Base-by-base conservation (phyloP, 2,888 invertebrate genomes). In the Pachycephus smyrnensis region DNA sequence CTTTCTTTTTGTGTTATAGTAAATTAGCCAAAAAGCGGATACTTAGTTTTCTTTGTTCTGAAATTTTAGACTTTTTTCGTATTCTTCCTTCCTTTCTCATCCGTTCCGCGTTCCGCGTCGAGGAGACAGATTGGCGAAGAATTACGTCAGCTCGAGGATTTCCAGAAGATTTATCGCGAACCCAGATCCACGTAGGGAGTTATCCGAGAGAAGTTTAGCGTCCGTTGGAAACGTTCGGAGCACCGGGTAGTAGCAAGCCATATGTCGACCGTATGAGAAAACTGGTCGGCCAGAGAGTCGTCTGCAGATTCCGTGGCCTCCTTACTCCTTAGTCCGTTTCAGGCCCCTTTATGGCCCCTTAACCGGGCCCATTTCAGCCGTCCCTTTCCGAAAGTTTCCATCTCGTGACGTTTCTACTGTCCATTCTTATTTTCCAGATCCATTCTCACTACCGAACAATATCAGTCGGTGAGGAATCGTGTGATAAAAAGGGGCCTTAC, bases 221-320 rank as follows among this genome's bases (percentile, higher is more conserved):
- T 9, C 23, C 9, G 55, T 55, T 55, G 55, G 9, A 55, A 55
- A 55, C 55, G 55, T 55, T 55, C 23, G 55, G 55, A 23, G 23
- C 55, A 55, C 55, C 55, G 55, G 55, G 55, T 55, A 55, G 55
- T 23, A 55, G 36, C 74, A 30, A 84, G 83, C 88, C 88, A 88
- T 87, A 87, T 88, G 88, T 85, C 86, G 86, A 84, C 85, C 87
- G 87, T 86, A 86, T 85, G 88, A 86, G 87, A 79, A 87, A 87
- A 88, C 87, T 87, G 86, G 87, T 86, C 85, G 88, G 83, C 84
- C 12, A 32, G 32, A 83, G 86, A 88, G 81, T 84, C 84, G 84
- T 82, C 86, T 85, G 86, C 85, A 84, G 87, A 87, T 89, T 87
- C 87, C 84, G 87, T 88, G 86, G 88, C 87, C 88, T 88, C 87